Evolutionary conservation across 2,113 vertebrate genomes (phyloP).

Genomic region (Hydrolagus affinis): DNA sequence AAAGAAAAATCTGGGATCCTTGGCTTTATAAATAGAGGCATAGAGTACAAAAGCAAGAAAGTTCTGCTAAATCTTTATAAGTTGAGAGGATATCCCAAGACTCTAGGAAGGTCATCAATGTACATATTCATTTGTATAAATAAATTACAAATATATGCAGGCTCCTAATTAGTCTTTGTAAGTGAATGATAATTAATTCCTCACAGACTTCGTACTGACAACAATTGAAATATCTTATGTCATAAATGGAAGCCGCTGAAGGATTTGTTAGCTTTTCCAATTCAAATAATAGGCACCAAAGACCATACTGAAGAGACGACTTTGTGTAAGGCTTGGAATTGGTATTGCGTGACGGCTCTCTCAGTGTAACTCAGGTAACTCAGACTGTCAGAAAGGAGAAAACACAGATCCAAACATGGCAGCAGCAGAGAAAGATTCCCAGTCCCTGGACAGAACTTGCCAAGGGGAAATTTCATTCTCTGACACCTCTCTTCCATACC

Average conservation of each 20-base stretch:
- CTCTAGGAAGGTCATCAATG: background rate
- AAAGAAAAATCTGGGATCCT: background rate
- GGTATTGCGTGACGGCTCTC: conserved; percentile 74
- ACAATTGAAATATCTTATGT: conserved; percentile 10
- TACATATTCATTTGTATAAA: conserved; percentile 24
- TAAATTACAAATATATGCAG: conserved; percentile 22
- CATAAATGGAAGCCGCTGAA: conserved; percentile 13
- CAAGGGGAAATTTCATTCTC: conserved; percentile 59
- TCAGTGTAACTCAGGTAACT: conserved; percentile 74
- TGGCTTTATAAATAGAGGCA: background rate
- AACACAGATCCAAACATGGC: conserved; percentile 67
- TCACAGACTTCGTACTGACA: background rate
- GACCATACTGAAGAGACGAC: conserved; percentile 51
- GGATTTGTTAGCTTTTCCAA: conserved; percentile 44
- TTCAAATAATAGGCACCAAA: conserved; percentile 52
- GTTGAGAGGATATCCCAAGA: too few relatives aligned
- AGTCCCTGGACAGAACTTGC: conserved; percentile 56
- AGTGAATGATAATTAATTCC: conserved; percentile 7
- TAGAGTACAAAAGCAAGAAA: too few relatives aligned
- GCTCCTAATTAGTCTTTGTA: conserved; percentile 5
- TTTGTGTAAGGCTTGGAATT: conserved; percentile 46
- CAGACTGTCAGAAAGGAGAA: conserved; percentile 74
- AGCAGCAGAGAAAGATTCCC: conserved; percentile 72
- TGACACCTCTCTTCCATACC: conserved; percentile 76
- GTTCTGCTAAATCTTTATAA: too few relatives aligned